phyloP scores from a whole-genome alignment of 2,797 vertebrate species.

The Clamator glandarius region DNA sequence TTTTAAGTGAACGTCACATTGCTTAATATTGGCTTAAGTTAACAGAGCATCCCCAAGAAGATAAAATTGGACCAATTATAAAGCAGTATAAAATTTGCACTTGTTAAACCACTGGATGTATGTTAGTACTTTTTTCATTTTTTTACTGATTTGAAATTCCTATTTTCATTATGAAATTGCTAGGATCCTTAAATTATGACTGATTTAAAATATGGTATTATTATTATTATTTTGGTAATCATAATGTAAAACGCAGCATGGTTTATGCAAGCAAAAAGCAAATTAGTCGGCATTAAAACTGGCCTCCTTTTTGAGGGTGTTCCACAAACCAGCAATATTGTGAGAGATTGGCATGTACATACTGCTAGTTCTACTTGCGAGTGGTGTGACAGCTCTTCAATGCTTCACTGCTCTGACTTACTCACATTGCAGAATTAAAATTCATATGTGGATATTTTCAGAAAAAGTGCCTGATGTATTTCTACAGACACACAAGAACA shows the following conservation, averaged over 20 bases:
- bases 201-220: slow-evolving; percentile 80
- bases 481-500: slow-evolving; percentile 83
- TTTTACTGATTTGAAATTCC: slow-evolving; percentile 73
- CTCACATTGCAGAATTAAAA: slow-evolving; percentile 69
- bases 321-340: slow-evolving; percentile 66
- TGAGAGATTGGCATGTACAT: slow-evolving; percentile 68
- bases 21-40: slow-evolving; percentile 74
- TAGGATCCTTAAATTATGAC: slow-evolving; percentile 91
- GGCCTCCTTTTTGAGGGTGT: slow-evolving; percentile 66
- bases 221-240: slow-evolving; percentile 80
- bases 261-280: slow-evolving; percentile 84
- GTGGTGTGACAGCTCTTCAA: slow-evolving; percentile 59
- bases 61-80: slow-evolving; percentile 87
- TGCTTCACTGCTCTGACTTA: slow-evolving; percentile 61
- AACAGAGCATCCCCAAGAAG: slow-evolving; percentile 76
- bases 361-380: slow-evolving; percentile 65
- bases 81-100: slow-evolving; percentile 84
- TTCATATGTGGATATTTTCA: slow-evolving; percentile 76
- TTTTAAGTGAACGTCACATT: slow-evolving; percentile 71
- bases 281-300: slow-evolving; percentile 62
- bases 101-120: slow-evolving; percentile 82
- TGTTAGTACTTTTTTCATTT: slow-evolving; percentile 79
- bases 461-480: slow-evolving; percentile 86
- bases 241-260: slow-evolving; percentile 78
- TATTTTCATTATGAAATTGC: slow-evolving; percentile 85